Evolutionary conservation across 1,140 invertebrate genomes (phyloP), one percentile per base, ranked within the genome.

Genomic region (Pogonus chalceus): DNA sequence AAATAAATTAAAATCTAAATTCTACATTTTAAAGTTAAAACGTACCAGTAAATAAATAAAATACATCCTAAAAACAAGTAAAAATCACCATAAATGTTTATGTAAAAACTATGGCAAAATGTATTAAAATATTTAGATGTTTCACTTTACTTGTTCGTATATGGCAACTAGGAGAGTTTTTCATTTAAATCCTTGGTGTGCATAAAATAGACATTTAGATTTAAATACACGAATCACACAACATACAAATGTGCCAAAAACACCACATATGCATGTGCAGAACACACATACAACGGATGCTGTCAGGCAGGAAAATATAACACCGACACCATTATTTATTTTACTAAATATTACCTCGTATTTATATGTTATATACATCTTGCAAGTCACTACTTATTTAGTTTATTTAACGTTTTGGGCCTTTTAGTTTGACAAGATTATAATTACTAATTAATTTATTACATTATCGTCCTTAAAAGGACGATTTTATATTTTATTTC

Each of bases 131-230:
- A 48, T 24, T 23, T 54, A 22, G 21, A 22, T 20, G 12, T 23
- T 43, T 35, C 37, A 49, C 56, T 24, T 57, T 57, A 57, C 56
- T 57, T 57, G 46, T 50, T 51, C 52, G 35, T 43, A 56, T 56
- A 59, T 49, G 53, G 46, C 35, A 57, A 60, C 57, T 50, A 48
- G 51, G 49, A 24, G 52, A 55, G 59, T 53, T 56, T 61, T 53
- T 62, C 56, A 55, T 57, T 60, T 53, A 62, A 52, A 58, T 62
- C 56, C 60, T 59, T 59, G 54, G 57, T 26, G 60, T 62, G 60
- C 58, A 58, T 49, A 58, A 60, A 60, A 62, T 57, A 50, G 47
- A 57, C 54, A 56, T 52, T 24, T 52, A 58, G 35, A 54, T 48
- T 43, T 50, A 57, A 58, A 57, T 54, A 57, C 35, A 55, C 48